Conservation (phyloP, 1,140 invertebrate genomes). For the Drosophila funebris region DNA sequence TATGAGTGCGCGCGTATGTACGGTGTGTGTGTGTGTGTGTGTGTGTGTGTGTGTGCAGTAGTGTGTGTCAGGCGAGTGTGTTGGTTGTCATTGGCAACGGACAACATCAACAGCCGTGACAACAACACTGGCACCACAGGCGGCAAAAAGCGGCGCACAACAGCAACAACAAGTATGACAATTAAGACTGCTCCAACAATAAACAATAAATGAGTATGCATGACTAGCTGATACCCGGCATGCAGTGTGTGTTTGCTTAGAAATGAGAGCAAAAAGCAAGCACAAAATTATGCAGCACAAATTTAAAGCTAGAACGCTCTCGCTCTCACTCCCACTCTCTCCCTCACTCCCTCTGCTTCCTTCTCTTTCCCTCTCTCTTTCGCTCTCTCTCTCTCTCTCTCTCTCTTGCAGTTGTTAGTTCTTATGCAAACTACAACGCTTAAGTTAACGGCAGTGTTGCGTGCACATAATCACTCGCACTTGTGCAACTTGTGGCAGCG, state of each 20-base stretch:
- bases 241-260: background rate
- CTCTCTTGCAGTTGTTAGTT: background rate
- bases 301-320: background rate
- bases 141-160: constrained; percentile 13
- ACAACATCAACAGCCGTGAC: constrained; percentile 68
- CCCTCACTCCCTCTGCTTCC: background rate
- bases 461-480: constrained; percentile 74
- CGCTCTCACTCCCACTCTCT: background rate
- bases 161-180: constrained; percentile 34
- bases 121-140: constrained; percentile 30
- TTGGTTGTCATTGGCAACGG: constrained; percentile 74
- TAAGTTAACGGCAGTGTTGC: constrained; percentile 70
- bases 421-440: background rate
- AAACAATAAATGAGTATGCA: background rate
- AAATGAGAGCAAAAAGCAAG: too few relatives aligned
- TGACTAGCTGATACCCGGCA: constrained; percentile 6
- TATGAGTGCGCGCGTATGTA: constrained; percentile 2
- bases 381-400: background rate
- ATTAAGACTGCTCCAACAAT: constrained; percentile 18
- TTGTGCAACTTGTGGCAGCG: constrained; percentile 52
- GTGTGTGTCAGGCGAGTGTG: constrained; percentile 61
- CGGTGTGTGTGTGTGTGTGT: constrained; percentile 22
- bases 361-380: background rate
- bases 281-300: background rate
- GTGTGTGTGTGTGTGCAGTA: constrained; percentile 29